Base-by-base conservation (phyloP, 2,113 vertebrate genomes). In the Microtus ochrogaster region DNA sequence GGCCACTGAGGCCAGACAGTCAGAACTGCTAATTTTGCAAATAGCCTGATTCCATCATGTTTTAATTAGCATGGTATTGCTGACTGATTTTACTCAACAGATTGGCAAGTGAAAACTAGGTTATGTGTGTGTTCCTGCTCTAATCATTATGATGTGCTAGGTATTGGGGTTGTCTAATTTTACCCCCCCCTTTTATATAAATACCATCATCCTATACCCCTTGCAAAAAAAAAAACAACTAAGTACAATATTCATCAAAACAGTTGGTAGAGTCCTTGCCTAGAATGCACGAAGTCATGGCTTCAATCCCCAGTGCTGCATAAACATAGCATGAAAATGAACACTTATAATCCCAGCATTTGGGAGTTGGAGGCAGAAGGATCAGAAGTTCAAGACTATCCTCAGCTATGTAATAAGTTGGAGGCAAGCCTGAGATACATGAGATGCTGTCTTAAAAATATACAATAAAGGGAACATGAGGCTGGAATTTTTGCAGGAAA, bases 21-120 rank as follows among this genome's bases (percentile, higher is more conserved):
- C 95, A 96, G 95, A 98, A 91, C 91, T 10, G 2, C 96, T 98
- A 84, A 93, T 97, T 96, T 92, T 94, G 93, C 97, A 96, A 96
- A 93, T 55, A 97, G 95, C 68, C 96, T 92, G 88, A 98, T 96
- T 98, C 93, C 87, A 83, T 93, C 85, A 49, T 66, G 3, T 90
- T 86, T 97, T 96, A 95, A 97, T 98, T 97, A 98, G 96, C 68
- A 65, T 58, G 49, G 73, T 33, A 47, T 68, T 24, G 13, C 87
- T 84, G n/a, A 55, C 33, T 58, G 33, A 14, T 84, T 78, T 22
- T 88, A 8, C 58, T 61, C 86, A 66, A 89, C 49, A 74, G 70
- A 89, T 74, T 81, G 76, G 63, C 79, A 86, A 74, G 55, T 86
- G 26, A 68, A 83, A 83, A 41, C 55, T 33, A 11, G 91, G 70